Evolutionary conservation across 2,888 invertebrate species (phyloP), one percentile per base, ranked within the genome.

Genomic region (Nomada fucata): DNA sequence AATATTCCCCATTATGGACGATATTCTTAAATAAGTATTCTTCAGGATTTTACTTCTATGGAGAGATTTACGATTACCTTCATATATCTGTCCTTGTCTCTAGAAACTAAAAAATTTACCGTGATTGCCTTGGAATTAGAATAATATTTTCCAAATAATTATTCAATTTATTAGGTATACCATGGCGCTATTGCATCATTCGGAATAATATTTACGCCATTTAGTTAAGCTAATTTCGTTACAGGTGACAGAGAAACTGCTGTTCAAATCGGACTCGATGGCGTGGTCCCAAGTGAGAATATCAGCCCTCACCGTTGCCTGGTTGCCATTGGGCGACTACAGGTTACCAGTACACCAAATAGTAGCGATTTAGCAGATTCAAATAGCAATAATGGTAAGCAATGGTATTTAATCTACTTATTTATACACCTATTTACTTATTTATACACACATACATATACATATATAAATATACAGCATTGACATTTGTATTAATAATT

Each of bases 251-350:
- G 95, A 81, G 91, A 86, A 53, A 82, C 87, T 57, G 87, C 88
- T n/a, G 97, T 97, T 91, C 98, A 97, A 95, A 96, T 90, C 72
- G 92, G 92, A 63, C 91, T 91, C 3, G 93, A 93, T 64, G 93
- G 94, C 68, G 94, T 94, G 50, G 94, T 96, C 64, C 96, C 96
- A 71, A 97, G 97, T 86, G 96, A 97, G 83, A 96, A 96, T 87
- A 96, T 97, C 88, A 95, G 96, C 23, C 97, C 97, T 59, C 98
- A 99, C 94, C 99, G 98, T 94, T 99, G 99, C 94, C 95, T 99
- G 88, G 99, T 99, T 69, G 99, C 99, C 79, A 99, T 99, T 91
- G 99, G 99, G 57, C 96, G 99, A 76, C 95, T 99, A 78, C 99
- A 99, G 95, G 98, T 98, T 83, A 98, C 99, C 71, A 99, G 98